phyloP scores from a whole-genome alignment of 2,797 vertebrate species.

The Pseudochirops corinnae region DNA sequence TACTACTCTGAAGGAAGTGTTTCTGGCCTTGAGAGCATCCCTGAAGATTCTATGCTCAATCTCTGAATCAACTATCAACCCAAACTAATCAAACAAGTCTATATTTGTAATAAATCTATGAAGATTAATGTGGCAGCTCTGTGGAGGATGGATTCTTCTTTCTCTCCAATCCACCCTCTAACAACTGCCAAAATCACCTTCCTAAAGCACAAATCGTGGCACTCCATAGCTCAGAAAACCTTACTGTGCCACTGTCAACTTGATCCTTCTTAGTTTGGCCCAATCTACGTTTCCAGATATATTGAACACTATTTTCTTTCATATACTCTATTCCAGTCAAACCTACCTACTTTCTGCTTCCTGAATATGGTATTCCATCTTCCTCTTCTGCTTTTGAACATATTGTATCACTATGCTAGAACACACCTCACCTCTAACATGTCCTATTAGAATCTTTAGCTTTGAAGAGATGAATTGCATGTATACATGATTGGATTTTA shows the following conservation, averaged over 20 bases:
- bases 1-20: background rate
- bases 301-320: background rate
- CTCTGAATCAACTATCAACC: conserved; percentile 34
- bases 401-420: background rate
- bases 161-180: background rate
- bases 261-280: too few relatives aligned
- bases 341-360: background rate
- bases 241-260: background rate
- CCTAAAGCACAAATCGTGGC: background rate
- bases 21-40: background rate
- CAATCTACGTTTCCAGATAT: background rate
- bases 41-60: background rate
- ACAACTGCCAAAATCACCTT: background rate
- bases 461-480: background rate
- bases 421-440: too few relatives aligned
- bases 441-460: background rate
- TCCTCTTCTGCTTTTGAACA: background rate
- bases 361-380: background rate
- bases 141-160: background rate
- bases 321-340: background rate
- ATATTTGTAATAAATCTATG: conserved; percentile 4
- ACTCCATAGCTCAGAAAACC: background rate
- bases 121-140: background rate
- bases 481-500: background rate
- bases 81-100: background rate